phyloP scores from a whole-genome alignment of 2,888 invertebrate genomes.

The Nebria salina region DNA sequence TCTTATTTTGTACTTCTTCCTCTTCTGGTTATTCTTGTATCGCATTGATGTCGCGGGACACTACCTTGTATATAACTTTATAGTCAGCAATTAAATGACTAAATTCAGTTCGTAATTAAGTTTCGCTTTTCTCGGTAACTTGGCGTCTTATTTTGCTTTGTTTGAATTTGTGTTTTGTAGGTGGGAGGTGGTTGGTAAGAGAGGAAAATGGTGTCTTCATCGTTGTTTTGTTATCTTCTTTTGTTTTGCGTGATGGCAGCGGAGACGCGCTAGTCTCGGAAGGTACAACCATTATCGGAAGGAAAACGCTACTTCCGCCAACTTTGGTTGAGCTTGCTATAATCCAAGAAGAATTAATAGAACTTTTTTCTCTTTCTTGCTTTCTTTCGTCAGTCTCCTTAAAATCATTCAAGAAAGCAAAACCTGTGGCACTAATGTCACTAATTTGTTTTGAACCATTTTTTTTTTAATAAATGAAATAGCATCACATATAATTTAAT shows the following conservation, averaged over 20 bases:
- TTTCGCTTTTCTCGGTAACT: slow-evolving; percentile 41
- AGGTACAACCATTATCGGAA: slow-evolving; percentile 32
- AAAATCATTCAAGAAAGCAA: neutral
- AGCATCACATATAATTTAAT: neutral
- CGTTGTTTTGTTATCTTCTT: slow-evolving; percentile 8
- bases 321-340: slow-evolving; percentile 10
- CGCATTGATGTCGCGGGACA: neutral
- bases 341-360: slow-evolving; percentile 22
- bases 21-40: neutral
- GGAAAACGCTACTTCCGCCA: slow-evolving; percentile 31
- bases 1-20: slow-evolving; percentile 25
- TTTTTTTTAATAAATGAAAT: no score
- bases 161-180: slow-evolving; percentile 43
- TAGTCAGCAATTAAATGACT: slow-evolving; percentile 45
- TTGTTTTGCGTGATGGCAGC: neutral
- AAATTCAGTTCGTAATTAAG: slow-evolving; percentile 46
- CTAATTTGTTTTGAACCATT: no score
- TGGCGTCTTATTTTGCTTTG: slow-evolving; percentile 45
- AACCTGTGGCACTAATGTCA: neutral
- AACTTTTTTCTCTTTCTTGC: neutral
- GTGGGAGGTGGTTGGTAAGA: neutral
- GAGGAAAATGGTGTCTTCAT: neutral
- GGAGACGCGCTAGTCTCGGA: slow-evolving; percentile 19
- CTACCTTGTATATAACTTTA: slow-evolving; percentile 39
- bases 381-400: neutral